A percentile compares a stretch with the other conserved stretches of the same genome.
These are phyloP conservation scores for Nowickia ferox DNA, from an alignment of 2,888 invertebrate species.

Conservation along the genomic window DNA sequence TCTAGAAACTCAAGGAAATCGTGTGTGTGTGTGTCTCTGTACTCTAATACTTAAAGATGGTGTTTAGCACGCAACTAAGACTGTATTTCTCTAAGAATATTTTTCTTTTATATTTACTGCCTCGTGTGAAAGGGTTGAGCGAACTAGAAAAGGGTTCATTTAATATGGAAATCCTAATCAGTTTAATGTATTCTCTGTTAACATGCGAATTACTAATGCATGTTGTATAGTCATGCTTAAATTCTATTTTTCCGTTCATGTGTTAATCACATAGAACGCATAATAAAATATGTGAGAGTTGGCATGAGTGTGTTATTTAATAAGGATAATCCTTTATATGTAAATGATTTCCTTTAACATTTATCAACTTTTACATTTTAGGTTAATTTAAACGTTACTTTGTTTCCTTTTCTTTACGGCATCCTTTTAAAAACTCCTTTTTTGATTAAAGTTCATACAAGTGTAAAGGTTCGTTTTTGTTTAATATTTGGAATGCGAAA, in stretches of 20 bases:
- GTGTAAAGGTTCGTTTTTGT: slow-evolving; percentile 18
- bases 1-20: slow-evolving; percentile 41
- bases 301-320: slow-evolving; percentile 54
- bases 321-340: slow-evolving; percentile 65
- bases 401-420: slow-evolving; percentile 14
- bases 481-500: not conserved
- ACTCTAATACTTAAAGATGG: slow-evolving; percentile 23
- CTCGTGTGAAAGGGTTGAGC: slow-evolving; percentile 31
- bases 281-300: slow-evolving; percentile 14
- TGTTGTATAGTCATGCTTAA: slow-evolving; percentile 49
- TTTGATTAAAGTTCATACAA: slow-evolving; percentile 9
- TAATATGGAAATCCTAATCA: slow-evolving; percentile 67
- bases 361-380: slow-evolving; percentile 42
- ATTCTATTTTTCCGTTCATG: slow-evolving; percentile 39
- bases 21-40: not conserved
- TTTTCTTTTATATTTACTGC: slow-evolving; percentile 8
- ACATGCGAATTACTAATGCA: slow-evolving; percentile 70
- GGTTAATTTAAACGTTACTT: slow-evolving; percentile 35
- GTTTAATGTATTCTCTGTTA: slow-evolving; percentile 69
- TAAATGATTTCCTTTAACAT: slow-evolving; percentile 63
- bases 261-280: slow-evolving; percentile 61
- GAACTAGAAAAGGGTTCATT: slow-evolving; percentile 48
- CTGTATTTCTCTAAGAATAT: slow-evolving; percentile 14
- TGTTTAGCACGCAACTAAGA: slow-evolving; percentile 64
- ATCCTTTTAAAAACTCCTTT: not conserved